Conservation (phyloP, 53 echinoderm and acorn worm genomes). For the Temnopleurus reevesii region DNA sequence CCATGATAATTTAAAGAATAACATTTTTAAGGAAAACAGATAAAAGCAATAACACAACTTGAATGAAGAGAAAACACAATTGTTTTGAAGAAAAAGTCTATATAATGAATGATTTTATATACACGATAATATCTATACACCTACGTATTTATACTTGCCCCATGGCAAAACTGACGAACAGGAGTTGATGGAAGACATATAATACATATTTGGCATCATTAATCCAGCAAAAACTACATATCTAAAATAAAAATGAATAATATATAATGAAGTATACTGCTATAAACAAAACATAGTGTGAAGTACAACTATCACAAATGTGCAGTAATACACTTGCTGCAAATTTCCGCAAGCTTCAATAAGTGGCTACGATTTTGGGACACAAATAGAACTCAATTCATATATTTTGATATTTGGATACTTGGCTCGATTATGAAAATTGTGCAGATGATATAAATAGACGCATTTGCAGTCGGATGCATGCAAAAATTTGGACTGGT, state of each 20-base stretch:
- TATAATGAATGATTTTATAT: constrained; percentile 24
- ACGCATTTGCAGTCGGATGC: too few relatives aligned
- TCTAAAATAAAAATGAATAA: neutral
- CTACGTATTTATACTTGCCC: neutral
- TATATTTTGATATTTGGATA: too few relatives aligned
- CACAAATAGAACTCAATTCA: too few relatives aligned
- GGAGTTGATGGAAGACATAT: neutral
- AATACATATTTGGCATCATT: neutral
- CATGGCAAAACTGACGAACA: neutral
- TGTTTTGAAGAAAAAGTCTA: neutral
- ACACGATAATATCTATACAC: neutral
- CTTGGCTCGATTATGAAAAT: too few relatives aligned
- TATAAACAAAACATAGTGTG: neutral
- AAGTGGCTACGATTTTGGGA: too few relatives aligned
- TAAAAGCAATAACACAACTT: too few relatives aligned
- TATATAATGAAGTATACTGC: neutral
- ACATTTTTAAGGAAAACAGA: too few relatives aligned
- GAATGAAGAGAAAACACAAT: neutral
- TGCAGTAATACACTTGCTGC: neutral
- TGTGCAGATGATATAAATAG: too few relatives aligned
- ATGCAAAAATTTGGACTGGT: too few relatives aligned
- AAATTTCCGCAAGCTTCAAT: too few relatives aligned
- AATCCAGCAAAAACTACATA: too few relatives aligned
- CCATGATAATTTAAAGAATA: too few relatives aligned
- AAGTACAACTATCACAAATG: neutral